Percentiles rank a stretch among this genome's conserved stretches.
These are phyloP conservation scores for Dascyllus trimaculatus DNA, from an alignment of 2,113 vertebrate genomes.

Conservation along the genomic window DNA sequence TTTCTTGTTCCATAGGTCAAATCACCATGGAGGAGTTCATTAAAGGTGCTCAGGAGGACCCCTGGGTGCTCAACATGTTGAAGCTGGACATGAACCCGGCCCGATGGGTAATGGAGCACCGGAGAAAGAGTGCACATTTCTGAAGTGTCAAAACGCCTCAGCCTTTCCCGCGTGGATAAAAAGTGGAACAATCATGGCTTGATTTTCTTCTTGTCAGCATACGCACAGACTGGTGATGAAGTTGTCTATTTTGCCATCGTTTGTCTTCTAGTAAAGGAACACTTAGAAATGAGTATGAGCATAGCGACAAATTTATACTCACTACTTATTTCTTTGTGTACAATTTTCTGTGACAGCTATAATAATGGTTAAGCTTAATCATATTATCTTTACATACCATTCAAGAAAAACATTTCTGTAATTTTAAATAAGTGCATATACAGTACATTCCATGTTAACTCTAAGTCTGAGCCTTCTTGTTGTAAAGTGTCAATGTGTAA, in stretches of 20 bases:
- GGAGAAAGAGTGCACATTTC: constrained; percentile 79
- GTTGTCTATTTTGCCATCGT: neutral
- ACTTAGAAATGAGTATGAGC: neutral
- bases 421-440: neutral
- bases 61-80: constrained; percentile 83
- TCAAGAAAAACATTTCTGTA: neutral
- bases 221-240: neutral
- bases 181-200: neutral
- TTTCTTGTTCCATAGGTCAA: constrained; percentile 62
- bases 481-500: constrained; percentile 43
- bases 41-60: constrained; percentile 78
- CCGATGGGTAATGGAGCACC: constrained; percentile 81
- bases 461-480: constrained; percentile 12
- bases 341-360: neutral
- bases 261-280: neutral
- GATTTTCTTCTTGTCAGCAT: neutral
- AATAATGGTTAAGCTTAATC: too few species aligned
- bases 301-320: neutral
- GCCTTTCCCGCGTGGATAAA: constrained; percentile 9
- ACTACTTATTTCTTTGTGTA: neutral
- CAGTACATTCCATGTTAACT: neutral
- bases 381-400: neutral
- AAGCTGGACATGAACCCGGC: constrained; percentile 83
- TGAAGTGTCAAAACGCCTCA: constrained; percentile 36
- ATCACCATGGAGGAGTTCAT: constrained; percentile 83